Conservation (phyloP, 2,888 invertebrate genomes). For the Melieria crassipennis region DNA sequence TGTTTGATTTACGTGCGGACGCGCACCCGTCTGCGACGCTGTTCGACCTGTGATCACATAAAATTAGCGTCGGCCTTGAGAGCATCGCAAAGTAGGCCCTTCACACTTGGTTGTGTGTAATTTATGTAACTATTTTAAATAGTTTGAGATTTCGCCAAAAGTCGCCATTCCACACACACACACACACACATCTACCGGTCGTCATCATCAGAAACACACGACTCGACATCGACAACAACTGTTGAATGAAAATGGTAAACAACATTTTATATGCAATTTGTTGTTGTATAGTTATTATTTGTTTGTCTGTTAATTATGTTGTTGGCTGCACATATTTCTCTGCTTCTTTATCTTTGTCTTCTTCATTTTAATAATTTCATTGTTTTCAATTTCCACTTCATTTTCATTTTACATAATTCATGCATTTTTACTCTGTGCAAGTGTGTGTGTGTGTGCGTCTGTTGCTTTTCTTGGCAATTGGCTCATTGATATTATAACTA, state of each 20-base stretch:
- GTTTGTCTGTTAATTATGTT: neutral
- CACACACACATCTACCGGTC: neutral
- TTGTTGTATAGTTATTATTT: neutral
- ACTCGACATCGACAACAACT: neutral
- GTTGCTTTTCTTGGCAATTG: too few relatives aligned
- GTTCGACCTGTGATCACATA: neutral
- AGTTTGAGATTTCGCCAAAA: neutral
- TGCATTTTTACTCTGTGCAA: too few relatives aligned
- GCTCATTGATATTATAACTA: too few relatives aligned
- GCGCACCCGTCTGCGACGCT: neutral
- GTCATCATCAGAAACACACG: neutral
- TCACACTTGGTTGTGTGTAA: neutral
- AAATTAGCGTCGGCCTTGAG: neutral
- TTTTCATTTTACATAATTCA: too few relatives aligned
- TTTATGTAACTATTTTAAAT: neutral
- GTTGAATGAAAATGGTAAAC: neutral
- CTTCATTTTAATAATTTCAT: too few relatives aligned
- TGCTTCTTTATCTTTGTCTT: too few relatives aligned
- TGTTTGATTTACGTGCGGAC: neutral
- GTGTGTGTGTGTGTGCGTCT: too few relatives aligned
- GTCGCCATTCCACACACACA: neutral
- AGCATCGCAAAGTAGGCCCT: neutral
- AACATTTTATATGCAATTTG: neutral
- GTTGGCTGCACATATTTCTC: too few relatives aligned
- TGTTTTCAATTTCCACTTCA: too few relatives aligned